A percentile compares a stretch with the other conserved stretches of the same genome.
Evolutionary conservation across 2,797 vertebrate species (phyloP).

Genomic region (Oreonectes daqikongensis): DNA sequence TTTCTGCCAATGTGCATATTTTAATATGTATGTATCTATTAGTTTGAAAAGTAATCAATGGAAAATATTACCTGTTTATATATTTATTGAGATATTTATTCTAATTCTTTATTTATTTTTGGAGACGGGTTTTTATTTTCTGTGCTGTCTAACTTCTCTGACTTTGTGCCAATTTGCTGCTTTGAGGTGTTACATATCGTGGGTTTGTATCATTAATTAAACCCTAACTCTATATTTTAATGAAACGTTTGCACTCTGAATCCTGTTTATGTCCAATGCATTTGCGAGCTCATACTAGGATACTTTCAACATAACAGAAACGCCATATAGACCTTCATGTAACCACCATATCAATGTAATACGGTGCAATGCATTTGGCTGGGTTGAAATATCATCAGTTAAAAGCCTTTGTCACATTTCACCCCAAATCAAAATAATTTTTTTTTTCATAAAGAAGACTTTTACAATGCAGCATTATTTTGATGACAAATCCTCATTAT

Average conservation of each 20-base stretch:
- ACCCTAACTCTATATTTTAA: slow-evolving; percentile 88
- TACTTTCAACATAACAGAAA: background rate
- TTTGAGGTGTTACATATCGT: slow-evolving; percentile 88
- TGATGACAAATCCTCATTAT: background rate
- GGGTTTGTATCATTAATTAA: slow-evolving; percentile 88
- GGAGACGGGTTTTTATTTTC: slow-evolving; percentile 83
- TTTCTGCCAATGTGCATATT: slow-evolving; percentile 83
- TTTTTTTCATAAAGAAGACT: too few relatives aligned
- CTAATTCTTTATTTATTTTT: slow-evolving; percentile 81
- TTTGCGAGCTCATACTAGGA: background rate
- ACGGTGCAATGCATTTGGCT: background rate
- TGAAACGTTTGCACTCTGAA: slow-evolving; percentile 58
- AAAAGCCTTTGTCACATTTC: too few relatives aligned
- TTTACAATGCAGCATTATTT: background rate
- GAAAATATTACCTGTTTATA: slow-evolving; percentile 82
- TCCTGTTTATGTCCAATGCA: slow-evolving; percentile 56
- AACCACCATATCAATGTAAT: background rate
- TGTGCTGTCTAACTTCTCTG: slow-evolving; percentile 83
- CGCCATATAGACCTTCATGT: background rate
- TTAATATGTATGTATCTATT: slow-evolving; percentile 83
- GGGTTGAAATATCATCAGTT: background rate
- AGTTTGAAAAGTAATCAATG: slow-evolving; percentile 81
- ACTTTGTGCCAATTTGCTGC: slow-evolving; percentile 88
- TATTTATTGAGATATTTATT: slow-evolving; percentile 87
- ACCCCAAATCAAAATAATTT: too few relatives aligned